Conservation (phyloP, 2,888 invertebrate genomes). For the Troides oblongomaculatus region DNA sequence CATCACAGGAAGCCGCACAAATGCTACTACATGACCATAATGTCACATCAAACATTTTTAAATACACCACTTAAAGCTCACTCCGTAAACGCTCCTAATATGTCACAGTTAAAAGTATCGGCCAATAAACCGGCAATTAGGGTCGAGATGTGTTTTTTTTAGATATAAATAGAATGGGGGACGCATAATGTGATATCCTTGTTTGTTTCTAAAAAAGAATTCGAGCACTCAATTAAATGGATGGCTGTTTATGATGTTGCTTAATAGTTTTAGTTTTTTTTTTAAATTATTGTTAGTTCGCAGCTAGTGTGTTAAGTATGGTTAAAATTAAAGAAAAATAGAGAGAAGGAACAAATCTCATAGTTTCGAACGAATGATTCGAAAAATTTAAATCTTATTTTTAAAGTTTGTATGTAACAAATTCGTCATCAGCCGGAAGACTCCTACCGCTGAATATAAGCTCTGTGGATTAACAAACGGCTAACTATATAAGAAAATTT, state of each 20-base stretch:
- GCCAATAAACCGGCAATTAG: constrained; percentile 56
- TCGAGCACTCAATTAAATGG: constrained; percentile 40
- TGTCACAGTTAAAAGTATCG: constrained; percentile 53
- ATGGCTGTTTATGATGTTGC: constrained; percentile 40
- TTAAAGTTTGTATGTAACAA: too few relatives aligned
- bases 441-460: too few relatives aligned
- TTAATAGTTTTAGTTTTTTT: constrained; percentile 32
- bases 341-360: too few relatives aligned
- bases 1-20: constrained; percentile 30
- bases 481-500: too few relatives aligned
- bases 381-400: too few relatives aligned
- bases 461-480: too few relatives aligned
- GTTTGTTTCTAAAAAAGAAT: constrained; percentile 44
- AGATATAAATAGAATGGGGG: constrained; percentile 41
- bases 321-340: background rate
- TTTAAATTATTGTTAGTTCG: background rate
- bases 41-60: constrained; percentile 44
- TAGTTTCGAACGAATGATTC: too few relatives aligned
- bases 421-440: too few relatives aligned
- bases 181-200: constrained; percentile 51
- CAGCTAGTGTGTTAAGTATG: constrained; percentile 1
- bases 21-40: constrained; percentile 36
- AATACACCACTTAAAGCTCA: constrained; percentile 40
- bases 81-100: constrained; percentile 46
- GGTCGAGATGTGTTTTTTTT: constrained; percentile 38